Evolutionary conservation across 2,113 vertebrate genomes (phyloP), one percentile per base, ranked within the genome.

Genomic region (Charadrius vociferus): DNA sequence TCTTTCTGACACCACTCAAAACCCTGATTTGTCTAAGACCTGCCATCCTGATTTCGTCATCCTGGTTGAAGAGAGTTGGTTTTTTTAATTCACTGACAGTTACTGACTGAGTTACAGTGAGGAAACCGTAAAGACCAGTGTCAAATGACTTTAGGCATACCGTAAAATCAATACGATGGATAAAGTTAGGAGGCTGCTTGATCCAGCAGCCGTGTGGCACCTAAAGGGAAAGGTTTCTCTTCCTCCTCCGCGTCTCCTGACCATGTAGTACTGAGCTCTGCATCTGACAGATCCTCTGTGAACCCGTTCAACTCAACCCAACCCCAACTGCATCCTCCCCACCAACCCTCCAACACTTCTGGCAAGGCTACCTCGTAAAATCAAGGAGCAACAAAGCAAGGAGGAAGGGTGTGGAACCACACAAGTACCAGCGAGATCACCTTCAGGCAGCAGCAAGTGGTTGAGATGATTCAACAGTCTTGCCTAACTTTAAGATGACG

Each of bases 21-120:
- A 36, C 34, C 2, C 6, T 10, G 24, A 26, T 47, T 63, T 78
- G 41, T 15, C 72, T 4, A 18, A 29, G 67, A 58, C 55, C 23
- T 45, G 41, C 39, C 39, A 23, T 7, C 36, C 36, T 8, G 23
- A n/a, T 68, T 56, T 45, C 6, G 0, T 19, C 14, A 27, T 18
- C 67, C 73, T 29, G 7, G 1, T 7, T 9, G 36, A 62, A 17
- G 20, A 15, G 27, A 52, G 29, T 1, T 6, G 49, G 0, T 9
- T 39, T 39, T 79, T 79, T 26, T 34, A 21, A 63, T 37, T 16
- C 15, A 4, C 39, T 43, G 45, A 37, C 20, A 16, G 8, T 13
- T 32, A 27, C 32, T 3, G 19, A 45, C 47, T 1, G n/a, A 49
- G 50, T 15, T n/a, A n/a, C 22, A 13, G n/a, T 0, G 0, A 55